These are phyloP conservation scores for Paramacrobiotus metropolitanus DNA, from an alignment of 1,140 invertebrate genomes.

Conservation along the genomic window DNA sequence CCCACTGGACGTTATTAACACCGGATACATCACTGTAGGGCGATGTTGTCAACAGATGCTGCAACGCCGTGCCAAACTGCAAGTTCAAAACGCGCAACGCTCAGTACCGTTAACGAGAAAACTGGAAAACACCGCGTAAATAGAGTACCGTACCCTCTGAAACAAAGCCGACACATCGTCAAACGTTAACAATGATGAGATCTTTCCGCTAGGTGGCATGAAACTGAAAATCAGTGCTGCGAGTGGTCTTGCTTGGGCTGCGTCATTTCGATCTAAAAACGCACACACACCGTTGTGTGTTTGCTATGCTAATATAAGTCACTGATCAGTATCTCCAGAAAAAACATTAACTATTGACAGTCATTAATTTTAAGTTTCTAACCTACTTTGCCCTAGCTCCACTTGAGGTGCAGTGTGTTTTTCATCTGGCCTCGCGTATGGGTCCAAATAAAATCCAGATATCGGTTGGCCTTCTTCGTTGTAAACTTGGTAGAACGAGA, in stretches of 20 bases:
- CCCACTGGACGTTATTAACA: conserved; percentile 67
- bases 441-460: conserved; percentile 58
- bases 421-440: conserved; percentile 28
- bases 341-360: no score
- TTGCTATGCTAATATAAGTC: no score
- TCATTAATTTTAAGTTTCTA: no score
- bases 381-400: conserved; percentile 20
- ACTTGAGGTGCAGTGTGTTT: conserved; percentile 34
- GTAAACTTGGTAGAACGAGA: conserved; percentile 53
- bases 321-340: no score
- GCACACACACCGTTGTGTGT: no score
- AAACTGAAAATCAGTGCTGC: conserved; percentile 62
- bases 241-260: conserved; percentile 36
- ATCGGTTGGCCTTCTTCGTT: conserved; percentile 38
- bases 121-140: no score
- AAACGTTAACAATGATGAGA: conserved; percentile 44
- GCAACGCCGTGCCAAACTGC: conserved; percentile 53
- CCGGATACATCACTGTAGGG: conserved; percentile 59
- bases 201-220: conserved; percentile 28
- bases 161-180: conserved; percentile 49
- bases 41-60: conserved; percentile 50
- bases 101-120: background rate
- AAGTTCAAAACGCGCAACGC: conserved; percentile 12
- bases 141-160: conserved; percentile 30
- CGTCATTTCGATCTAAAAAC: conserved; percentile 29